Conservation (phyloP, 2,888 invertebrate species). For the Diplolepis rosae region DNA sequence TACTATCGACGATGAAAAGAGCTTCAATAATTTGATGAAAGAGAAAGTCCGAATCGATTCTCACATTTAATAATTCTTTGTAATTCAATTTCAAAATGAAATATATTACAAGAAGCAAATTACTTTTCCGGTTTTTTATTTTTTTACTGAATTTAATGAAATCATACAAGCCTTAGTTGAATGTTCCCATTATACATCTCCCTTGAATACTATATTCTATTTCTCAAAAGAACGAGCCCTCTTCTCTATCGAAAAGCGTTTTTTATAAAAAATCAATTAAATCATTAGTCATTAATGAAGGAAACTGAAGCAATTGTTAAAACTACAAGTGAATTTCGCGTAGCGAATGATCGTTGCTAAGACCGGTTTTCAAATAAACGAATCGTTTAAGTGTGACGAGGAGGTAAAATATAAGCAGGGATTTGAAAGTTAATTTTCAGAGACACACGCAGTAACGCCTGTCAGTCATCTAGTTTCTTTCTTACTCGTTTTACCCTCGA, state of each 20-base stretch:
- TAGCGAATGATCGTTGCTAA: constrained; percentile 3
- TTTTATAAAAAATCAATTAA: background rate
- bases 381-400: constrained; percentile 56
- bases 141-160: too few species aligned
- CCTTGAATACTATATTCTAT: too few species aligned
- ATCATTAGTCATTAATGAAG: background rate
- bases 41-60: background rate
- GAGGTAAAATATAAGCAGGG: constrained; percentile 50
- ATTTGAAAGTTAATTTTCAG: constrained; percentile 63
- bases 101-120: background rate
- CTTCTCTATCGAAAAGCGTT: too few species aligned
- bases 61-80: background rate
- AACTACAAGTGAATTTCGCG: constrained; percentile 5
- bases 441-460: constrained; percentile 60
- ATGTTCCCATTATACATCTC: too few species aligned
- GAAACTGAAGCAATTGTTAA: background rate
- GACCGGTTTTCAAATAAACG: constrained; percentile 49
- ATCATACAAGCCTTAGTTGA: too few species aligned
- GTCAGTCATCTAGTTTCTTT: constrained; percentile 42
- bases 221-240: too few species aligned
- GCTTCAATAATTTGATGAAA: background rate
- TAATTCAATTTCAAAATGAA: background rate
- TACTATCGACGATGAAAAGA: background rate
- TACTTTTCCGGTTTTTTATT: background rate
- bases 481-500: constrained; percentile 39